Percentiles rank a stretch among this genome's conserved stretches.
These are phyloP conservation scores for Delia radicum DNA, from an alignment of 1,140 invertebrate species.

Conservation along the genomic window DNA sequence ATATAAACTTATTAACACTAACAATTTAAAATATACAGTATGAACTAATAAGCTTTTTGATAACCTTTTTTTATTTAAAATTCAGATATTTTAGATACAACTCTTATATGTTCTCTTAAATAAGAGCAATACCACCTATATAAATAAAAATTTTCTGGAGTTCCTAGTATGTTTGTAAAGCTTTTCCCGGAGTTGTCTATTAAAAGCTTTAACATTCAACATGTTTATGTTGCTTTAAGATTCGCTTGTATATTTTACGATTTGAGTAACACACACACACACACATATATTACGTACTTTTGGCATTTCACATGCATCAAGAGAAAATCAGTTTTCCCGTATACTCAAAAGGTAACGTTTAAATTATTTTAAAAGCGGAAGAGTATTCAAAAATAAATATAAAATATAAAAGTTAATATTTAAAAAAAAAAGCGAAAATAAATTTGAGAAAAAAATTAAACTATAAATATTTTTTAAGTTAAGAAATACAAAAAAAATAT, in stretches of 20 bases:
- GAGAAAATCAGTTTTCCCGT: slow-evolving; percentile 54
- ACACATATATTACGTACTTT: slow-evolving; percentile 10
- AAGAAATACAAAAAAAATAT: background rate
- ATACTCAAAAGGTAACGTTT: slow-evolving; percentile 41
- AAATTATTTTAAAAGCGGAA: slow-evolving; percentile 3
- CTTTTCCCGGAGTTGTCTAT: background rate
- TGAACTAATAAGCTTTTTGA: too few relatives aligned
- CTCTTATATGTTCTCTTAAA: too few relatives aligned
- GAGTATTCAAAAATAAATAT: background rate
- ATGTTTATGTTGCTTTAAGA: background rate
- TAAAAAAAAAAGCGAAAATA: background rate
- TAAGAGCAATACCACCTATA: too few relatives aligned
- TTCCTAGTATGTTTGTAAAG: background rate
- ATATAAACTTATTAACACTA: too few relatives aligned
- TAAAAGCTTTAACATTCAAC: background rate
- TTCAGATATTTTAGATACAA: too few relatives aligned
- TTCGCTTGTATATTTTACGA: background rate
- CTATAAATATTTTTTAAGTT: background rate
- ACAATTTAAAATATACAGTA: too few relatives aligned
- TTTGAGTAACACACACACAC: background rate
- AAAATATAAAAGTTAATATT: too few relatives aligned
- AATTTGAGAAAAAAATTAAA: background rate
- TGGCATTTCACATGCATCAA: slow-evolving; percentile 47
- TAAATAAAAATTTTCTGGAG: background rate
- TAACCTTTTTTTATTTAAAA: too few relatives aligned